These are phyloP conservation scores for Archocentrus centrarchus DNA, from an alignment of 2,113 vertebrate species.

Conservation along the genomic window DNA sequence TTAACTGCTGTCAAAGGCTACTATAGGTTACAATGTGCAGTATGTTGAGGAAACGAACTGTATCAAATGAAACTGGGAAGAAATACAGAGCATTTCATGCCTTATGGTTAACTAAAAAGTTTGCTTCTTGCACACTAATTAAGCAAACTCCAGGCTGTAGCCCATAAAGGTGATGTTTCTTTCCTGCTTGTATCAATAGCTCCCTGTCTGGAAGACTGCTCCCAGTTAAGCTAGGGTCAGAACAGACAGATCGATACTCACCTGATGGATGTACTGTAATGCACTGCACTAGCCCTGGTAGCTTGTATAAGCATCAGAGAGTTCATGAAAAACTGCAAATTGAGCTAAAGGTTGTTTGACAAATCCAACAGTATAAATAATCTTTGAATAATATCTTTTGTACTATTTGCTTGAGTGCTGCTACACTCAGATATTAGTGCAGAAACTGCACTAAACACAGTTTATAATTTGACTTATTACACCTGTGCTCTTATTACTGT, in stretches of 20 bases:
- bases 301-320: neutral
- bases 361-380: neutral
- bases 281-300: neutral
- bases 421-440: neutral
- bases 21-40: neutral
- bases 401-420: neutral
- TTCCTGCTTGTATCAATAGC: neutral
- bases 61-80: neutral
- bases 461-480: constrained; percentile 5
- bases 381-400: neutral
- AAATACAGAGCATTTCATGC: neutral
- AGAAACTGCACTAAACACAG: neutral
- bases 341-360: neutral
- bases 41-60: neutral
- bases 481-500: neutral
- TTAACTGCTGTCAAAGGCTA: neutral
- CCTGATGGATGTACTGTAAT: neutral
- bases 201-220: neutral
- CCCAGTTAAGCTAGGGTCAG: neutral
- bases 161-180: neutral
- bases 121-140: neutral
- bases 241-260: neutral
- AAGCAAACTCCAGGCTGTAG: neutral
- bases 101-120: neutral
- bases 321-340: neutral